Base-by-base conservation (phyloP, 2,888 invertebrate species). In the Synanthedon andrenaeformis region DNA sequence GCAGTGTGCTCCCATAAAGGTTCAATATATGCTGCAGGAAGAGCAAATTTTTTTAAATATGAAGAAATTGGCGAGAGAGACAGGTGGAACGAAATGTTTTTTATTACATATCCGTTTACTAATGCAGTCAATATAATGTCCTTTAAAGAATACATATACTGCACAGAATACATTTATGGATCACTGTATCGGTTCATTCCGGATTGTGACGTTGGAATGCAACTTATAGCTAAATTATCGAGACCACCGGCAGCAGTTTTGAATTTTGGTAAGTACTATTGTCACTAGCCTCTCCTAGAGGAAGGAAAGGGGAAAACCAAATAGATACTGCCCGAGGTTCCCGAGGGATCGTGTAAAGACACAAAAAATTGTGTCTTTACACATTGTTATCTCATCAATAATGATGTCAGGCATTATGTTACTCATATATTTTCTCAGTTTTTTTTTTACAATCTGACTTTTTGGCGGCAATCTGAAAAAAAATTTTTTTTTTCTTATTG, bases 111-210 rank as follows among this genome's bases (percentile, higher is more conserved):
- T 49, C 23, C 19, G 11, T 12, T 10, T 4, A 49, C 45, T 3
- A 45, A 45, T 45, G 45, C 11, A 35, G 35, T 35, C 3, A 10
- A 35, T 48, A 68, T 87, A 67, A 58, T 68, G 1, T 79, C 86
- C 3, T 79, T 63, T 49, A 76, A 70, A 49, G 73, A 72, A 0
- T 74, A 76, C 57, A 76, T 87, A 45, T 84, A 82, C 56, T 76
- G 79, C 52, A 70, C 76, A 1, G 85, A 85, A 56, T 75, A 10
- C 10, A 35, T 35, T 2, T 35, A 35, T 35, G 35, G 35, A 35
- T 35, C 35, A 3, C 3, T 86, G 51, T 78, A 76, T 53, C 72
- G 81, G 57, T 82, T 85, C 56, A 68, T 59, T 42, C 84, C 86
- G 1, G 72, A 63, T 41, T 52, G 62, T 2, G 74, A 79, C 55